Evolutionary conservation across 2,113 vertebrate species (phyloP).

Genomic region (Calidris pugnax): DNA sequence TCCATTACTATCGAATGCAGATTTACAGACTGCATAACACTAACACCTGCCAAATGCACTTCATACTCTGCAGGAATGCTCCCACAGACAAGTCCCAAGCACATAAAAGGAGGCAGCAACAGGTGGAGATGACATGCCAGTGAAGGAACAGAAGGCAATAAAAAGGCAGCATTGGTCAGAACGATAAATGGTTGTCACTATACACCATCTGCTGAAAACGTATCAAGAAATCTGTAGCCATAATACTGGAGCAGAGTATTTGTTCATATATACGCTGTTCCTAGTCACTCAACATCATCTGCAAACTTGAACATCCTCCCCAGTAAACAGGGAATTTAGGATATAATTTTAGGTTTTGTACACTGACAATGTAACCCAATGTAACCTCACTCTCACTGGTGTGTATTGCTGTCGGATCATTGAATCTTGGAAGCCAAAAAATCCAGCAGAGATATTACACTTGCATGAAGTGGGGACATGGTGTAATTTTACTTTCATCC

Average conservation of each 20-base stretch:
- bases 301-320: neutral
- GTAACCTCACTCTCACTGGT: neutral
- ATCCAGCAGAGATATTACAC: neutral
- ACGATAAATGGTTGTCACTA: neutral
- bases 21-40: neutral
- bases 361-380: neutral
- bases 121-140: neutral
- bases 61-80: neutral
- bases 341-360: neutral
- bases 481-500: neutral
- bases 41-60: neutral
- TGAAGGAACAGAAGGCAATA: neutral
- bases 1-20: rapidly evolving
- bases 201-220: neutral
- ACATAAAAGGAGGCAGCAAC: neutral
- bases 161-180: neutral
- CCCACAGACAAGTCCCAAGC: neutral
- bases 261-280: neutral
- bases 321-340: neutral
- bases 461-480: neutral
- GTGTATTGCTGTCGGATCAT: neutral
- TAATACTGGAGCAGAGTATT: neutral
- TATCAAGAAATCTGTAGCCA: neutral
- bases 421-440: neutral
- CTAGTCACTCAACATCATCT: neutral